phyloP scores from a whole-genome alignment of 2,113 vertebrate species.

The Protobothrops mucrosquamatus region DNA sequence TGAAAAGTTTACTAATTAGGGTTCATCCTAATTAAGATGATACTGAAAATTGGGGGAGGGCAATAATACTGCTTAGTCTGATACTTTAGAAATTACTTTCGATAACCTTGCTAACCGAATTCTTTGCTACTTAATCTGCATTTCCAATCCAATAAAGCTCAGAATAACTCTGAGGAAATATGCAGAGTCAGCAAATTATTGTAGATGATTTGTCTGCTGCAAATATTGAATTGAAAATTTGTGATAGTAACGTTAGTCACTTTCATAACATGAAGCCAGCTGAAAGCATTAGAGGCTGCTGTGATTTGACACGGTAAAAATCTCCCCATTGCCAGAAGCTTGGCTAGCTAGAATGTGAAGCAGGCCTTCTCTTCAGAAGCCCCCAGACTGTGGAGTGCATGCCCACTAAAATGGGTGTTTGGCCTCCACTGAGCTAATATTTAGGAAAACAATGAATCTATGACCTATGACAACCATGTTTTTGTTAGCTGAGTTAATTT shows the following conservation, averaged over 20 bases:
- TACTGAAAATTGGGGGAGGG: neutral
- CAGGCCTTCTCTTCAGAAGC: too few species aligned
- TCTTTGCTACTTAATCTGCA: neutral
- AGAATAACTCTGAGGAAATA: too few species aligned
- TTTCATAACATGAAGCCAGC: neutral
- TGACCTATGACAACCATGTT: too few species aligned
- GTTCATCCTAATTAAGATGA: conserved; percentile 4
- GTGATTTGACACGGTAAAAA: neutral
- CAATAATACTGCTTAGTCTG: neutral
- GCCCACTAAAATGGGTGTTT: too few species aligned
- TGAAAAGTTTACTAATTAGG: neutral
- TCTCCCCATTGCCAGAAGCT: too few species aligned
- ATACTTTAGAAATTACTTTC: neutral
- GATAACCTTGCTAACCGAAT: neutral
- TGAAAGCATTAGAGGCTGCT: neutral
- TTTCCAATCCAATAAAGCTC: neutral
- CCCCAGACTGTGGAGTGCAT: too few species aligned
- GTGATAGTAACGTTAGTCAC: neutral
- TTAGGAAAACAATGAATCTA: too few species aligned
- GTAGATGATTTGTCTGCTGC: neutral
- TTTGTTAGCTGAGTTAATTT: too few species aligned
- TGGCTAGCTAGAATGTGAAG: too few species aligned
- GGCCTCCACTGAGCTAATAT: too few species aligned
- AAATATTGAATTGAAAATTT: neutral
- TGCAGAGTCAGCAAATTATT: neutral